A percentile compares a stretch with the other conserved stretches of the same genome.
Evolutionary conservation across 1,140 invertebrate species (phyloP).

Genomic region (Dryas iulia): DNA sequence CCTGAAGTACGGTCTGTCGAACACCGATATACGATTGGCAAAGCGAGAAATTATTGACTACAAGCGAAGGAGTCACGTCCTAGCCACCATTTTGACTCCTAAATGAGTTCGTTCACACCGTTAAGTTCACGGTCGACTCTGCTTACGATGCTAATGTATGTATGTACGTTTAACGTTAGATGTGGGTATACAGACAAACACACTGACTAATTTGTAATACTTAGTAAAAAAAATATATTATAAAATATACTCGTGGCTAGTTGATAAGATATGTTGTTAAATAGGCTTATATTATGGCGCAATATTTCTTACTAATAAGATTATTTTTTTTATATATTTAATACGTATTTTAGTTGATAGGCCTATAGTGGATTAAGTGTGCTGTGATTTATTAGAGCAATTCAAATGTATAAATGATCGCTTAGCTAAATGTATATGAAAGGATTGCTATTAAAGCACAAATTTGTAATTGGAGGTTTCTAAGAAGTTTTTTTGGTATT

Average conservation of each 20-base stretch:
- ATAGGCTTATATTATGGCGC: background rate
- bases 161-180: too few relatives aligned
- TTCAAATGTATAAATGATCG: background rate
- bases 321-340: background rate
- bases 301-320: background rate
- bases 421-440: background rate
- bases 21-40: slow-evolving; percentile 49
- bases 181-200: slow-evolving; percentile 49
- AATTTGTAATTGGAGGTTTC: background rate
- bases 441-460: background rate
- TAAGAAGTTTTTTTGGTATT: background rate
- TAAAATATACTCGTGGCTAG: background rate
- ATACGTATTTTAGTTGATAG: background rate
- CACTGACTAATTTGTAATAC: slow-evolving; percentile 38
- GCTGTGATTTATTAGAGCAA: background rate
- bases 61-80: slow-evolving; percentile 61
- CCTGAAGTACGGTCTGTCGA: slow-evolving; percentile 41
- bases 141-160: slow-evolving; percentile 62
- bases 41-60: slow-evolving; percentile 59
- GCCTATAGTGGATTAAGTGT: background rate
- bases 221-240: background rate
- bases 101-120: slow-evolving; percentile 72
- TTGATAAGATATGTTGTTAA: background rate
- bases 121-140: slow-evolving; percentile 60
- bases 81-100: slow-evolving; percentile 63